Evolutionary conservation across 2,113 vertebrate genomes (phyloP).

Genomic region (Todiramphus chloris): DNA sequence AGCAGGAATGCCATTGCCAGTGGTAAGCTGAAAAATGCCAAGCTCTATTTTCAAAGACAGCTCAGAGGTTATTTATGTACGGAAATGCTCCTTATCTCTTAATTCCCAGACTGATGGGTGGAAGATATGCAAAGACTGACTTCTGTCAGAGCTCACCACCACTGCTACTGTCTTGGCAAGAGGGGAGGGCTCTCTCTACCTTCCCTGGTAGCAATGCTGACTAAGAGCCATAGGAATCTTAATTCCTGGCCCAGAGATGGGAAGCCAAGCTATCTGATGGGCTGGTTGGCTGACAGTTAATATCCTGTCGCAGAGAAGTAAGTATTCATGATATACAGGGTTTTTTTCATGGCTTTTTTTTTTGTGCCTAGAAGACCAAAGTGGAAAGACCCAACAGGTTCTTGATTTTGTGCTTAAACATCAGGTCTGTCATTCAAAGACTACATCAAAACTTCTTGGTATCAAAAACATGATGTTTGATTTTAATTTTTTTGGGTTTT

Average conservation of each 20-base stretch:
- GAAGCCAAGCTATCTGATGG: slow-evolving; percentile 61
- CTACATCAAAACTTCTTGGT: not conserved
- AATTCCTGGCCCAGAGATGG: slow-evolving; percentile 44
- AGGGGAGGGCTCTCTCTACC: slow-evolving; percentile 18
- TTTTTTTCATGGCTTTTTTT: not conserved
- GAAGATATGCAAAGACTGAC: slow-evolving; percentile 66
- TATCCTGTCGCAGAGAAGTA: slow-evolving; percentile 21
- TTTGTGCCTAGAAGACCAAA: not conserved
- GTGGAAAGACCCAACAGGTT: not conserved
- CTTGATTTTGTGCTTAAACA: not conserved
- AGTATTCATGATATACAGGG: slow-evolving; percentile 34
- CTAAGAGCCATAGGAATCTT: slow-evolving; percentile 63
- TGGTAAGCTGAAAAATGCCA: slow-evolving; percentile 37
- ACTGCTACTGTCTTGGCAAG: slow-evolving; percentile 47
- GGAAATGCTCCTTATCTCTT: slow-evolving; percentile 65
- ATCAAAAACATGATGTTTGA: not conserved
- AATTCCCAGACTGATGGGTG: slow-evolving; percentile 70
- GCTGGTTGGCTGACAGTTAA: slow-evolving; percentile 51
- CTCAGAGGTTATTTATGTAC: slow-evolving; percentile 69
- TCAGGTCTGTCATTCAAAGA: not conserved
- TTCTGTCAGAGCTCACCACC: slow-evolving; percentile 57
- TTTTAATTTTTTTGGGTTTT: too few species aligned
- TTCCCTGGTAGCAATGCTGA: slow-evolving; percentile 60
- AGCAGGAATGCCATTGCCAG: slow-evolving; percentile 35
- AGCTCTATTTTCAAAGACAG: slow-evolving; percentile 65